A percentile compares a stretch with the other conserved stretches of the same genome.
These are phyloP conservation scores for Ganaspis sp. DNA, from an alignment of 1,140 invertebrate genomes.

Conservation along the genomic window DNA sequence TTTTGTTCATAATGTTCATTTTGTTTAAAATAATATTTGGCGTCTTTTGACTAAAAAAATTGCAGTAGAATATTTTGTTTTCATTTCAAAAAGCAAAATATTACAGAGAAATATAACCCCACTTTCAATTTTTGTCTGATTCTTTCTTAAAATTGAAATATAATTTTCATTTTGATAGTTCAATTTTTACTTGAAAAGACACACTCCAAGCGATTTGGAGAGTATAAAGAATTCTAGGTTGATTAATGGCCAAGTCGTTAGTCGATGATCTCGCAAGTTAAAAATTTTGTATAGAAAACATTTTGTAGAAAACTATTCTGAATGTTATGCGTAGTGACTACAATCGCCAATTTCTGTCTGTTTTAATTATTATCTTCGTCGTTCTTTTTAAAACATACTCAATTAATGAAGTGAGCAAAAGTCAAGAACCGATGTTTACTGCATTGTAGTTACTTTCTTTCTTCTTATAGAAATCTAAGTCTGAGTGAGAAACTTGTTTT, in stretches of 20 bases:
- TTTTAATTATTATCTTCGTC: constrained; percentile 15
- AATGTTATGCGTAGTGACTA: constrained; percentile 16
- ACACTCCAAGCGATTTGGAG: not conserved
- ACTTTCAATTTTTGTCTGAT: too few relatives aligned
- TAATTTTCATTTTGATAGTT: not conserved
- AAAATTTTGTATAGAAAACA: not conserved
- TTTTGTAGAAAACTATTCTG: not conserved
- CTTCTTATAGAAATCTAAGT: constrained; percentile 13
- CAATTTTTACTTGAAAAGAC: too few relatives aligned
- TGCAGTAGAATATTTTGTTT: too few relatives aligned
- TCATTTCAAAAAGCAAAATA: too few relatives aligned
- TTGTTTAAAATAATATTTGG: too few relatives aligned
- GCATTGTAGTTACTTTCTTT: constrained; percentile 17
- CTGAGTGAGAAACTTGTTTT: not conserved
- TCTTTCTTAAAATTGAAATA: too few relatives aligned
- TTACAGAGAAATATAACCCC: too few relatives aligned
- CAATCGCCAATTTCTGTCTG: constrained; percentile 7
- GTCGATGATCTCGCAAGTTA: not conserved
- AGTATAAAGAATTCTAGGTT: not conserved
- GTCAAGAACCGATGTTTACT: constrained; percentile 1
- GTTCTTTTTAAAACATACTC: not conserved
- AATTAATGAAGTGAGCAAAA: constrained; percentile 12
- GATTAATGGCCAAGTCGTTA: not conserved
- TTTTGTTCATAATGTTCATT: too few relatives aligned
- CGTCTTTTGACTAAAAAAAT: too few relatives aligned